These are phyloP conservation scores for Burhinus oedicnemus DNA, from an alignment of 2,113 vertebrate species.

Conservation along the genomic window DNA sequence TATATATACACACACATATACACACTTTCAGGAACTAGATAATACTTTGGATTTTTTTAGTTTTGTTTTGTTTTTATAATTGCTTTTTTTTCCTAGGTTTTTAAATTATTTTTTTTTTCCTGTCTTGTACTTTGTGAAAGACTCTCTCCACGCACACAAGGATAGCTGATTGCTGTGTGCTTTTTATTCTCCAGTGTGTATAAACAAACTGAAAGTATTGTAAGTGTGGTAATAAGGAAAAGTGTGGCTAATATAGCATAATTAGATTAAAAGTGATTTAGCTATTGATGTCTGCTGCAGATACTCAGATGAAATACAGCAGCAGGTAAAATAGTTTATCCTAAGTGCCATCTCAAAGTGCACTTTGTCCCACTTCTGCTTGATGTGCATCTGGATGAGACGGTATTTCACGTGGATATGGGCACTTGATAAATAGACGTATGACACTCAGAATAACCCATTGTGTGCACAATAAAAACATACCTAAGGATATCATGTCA, in stretches of 20 bases:
- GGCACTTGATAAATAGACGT: background rate
- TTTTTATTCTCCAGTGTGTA: background rate
- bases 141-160: background rate
- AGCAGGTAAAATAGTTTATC: background rate
- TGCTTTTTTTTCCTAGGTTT: fast-evolving
- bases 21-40: background rate
- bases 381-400: background rate
- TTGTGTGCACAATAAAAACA: background rate
- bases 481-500: background rate
- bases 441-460: background rate
- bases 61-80: background rate
- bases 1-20: no score
- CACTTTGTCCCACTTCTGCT: background rate
- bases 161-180: background rate
- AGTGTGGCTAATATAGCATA: background rate
- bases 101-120: background rate
- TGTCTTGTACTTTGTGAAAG: background rate
- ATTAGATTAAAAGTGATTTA: background rate
- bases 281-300: background rate
- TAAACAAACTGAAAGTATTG: background rate
- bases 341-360: background rate
- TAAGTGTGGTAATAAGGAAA: background rate
- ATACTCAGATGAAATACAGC: background rate
- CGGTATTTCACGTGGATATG: background rate
- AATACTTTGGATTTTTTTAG: background rate